A percentile compares a stretch with the other conserved stretches of the same genome.
These are phyloP conservation scores for Hypselothyrea guttata DNA, from an alignment of 2,888 invertebrate genomes.

Conservation along the genomic window DNA sequence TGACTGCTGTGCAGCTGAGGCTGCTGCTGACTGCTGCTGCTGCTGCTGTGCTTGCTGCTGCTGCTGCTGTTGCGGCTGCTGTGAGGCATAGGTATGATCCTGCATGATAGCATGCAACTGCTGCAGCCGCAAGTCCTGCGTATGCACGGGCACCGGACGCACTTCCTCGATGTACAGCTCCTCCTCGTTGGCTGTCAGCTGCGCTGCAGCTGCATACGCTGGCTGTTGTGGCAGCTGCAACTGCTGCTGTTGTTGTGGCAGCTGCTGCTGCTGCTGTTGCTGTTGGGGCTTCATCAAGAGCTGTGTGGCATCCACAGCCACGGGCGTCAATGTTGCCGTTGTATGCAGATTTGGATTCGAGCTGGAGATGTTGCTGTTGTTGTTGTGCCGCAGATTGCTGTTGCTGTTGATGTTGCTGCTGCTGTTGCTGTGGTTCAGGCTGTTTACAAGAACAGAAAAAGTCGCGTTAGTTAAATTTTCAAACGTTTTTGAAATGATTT, in stretches of 20 bases:
- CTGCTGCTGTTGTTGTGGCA: constrained; percentile 10
- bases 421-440: constrained; percentile 55
- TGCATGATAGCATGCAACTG: constrained; percentile 80
- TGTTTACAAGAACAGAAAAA: constrained; percentile 13
- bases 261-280: constrained; percentile 24
- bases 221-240: constrained; percentile 11
- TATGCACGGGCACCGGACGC: constrained; percentile 80
- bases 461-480: too few relatives aligned
- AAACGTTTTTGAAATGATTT: too few relatives aligned
- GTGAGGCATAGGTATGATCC: constrained; percentile 81
- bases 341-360: constrained; percentile 20
- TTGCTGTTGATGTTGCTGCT: constrained; percentile 53
- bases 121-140: constrained; percentile 79
- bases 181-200: constrained; percentile 73
- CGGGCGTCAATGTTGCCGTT: constrained; percentile 31
- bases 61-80: constrained; percentile 50
- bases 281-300: constrained; percentile 31
- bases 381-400: constrained; percentile 38
- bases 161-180: constrained; percentile 82
- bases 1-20: constrained; percentile 34
- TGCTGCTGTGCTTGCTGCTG: constrained; percentile 53
- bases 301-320: constrained; percentile 35
- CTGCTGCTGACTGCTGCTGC: constrained; percentile 34
- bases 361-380: constrained; percentile 28
- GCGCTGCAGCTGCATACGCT: constrained; percentile 17